phyloP scores from a whole-genome alignment of 2,797 vertebrate species.

The Coranthus polyacanthus region DNA sequence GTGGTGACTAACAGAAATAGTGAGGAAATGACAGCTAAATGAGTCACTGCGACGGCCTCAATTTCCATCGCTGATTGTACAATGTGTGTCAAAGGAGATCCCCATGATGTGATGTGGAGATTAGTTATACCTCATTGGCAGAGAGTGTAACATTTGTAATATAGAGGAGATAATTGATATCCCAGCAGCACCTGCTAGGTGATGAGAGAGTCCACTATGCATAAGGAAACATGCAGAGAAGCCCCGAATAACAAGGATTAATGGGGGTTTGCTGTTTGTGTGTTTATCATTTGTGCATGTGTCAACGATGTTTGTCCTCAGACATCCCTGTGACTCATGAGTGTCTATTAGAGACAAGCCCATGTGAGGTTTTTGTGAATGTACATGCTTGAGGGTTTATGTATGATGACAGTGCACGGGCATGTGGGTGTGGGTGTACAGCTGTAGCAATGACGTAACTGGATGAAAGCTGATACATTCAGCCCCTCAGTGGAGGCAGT shows the following conservation, averaged over 20 bases:
- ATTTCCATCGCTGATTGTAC: slow-evolving; percentile 61
- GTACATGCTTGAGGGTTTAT: slow-evolving; percentile 12
- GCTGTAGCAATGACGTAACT: slow-evolving; percentile 72
- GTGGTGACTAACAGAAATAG: slow-evolving; percentile 58
- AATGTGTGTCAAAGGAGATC: slow-evolving; percentile 61
- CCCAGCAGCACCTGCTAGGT: slow-evolving; percentile 22
- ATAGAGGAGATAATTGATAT: slow-evolving; percentile 34
- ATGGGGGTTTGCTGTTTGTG: slow-evolving; percentile 18
- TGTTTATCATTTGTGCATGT: neutral
- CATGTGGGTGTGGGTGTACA: slow-evolving; percentile 59
- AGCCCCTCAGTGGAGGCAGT: slow-evolving; percentile 14
- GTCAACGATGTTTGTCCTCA: slow-evolving; percentile 32
- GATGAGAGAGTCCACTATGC: slow-evolving; percentile 4
- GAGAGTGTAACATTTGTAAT: slow-evolving; percentile 35
- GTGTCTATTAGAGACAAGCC: neutral
- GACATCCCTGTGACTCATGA: slow-evolving; percentile 24
- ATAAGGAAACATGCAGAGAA: neutral
- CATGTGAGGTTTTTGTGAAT: slow-evolving; percentile 28
- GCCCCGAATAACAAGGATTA: slow-evolving; percentile 4
- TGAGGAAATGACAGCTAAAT: slow-evolving; percentile 40
- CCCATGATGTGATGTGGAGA: slow-evolving; percentile 44
- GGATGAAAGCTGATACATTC: slow-evolving; percentile 49
- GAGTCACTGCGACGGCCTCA: slow-evolving; percentile 42
- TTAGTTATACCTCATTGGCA: slow-evolving; percentile 43
- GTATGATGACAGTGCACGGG: slow-evolving; percentile 48